Conservation (phyloP, 2,113 vertebrate genomes). For the Menura novaehollandiae region DNA sequence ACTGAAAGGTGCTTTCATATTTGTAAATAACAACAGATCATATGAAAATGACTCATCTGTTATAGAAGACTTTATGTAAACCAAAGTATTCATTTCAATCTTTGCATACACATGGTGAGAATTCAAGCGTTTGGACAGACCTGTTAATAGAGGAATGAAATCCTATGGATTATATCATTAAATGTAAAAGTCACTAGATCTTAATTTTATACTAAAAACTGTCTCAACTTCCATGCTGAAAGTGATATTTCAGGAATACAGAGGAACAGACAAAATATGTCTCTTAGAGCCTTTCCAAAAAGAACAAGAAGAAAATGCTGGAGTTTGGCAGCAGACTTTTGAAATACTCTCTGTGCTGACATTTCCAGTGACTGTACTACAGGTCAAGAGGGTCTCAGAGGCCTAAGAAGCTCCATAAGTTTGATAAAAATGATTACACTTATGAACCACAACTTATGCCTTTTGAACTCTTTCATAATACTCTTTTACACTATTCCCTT, state of each 20-base stretch:
- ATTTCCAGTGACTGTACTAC: neutral
- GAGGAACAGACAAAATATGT: neutral
- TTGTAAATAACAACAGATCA: slow-evolving; percentile 14
- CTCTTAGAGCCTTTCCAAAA: neutral
- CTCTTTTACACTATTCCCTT: neutral
- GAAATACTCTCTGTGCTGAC: neutral
- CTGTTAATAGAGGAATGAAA: neutral
- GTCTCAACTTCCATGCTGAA: neutral
- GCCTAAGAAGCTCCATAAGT: neutral
- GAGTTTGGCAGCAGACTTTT: neutral
- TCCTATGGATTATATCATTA: neutral
- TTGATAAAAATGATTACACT: neutral
- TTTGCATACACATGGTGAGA: neutral
- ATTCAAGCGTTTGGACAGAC: neutral
- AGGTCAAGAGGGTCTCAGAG: neutral
- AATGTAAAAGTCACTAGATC: neutral
- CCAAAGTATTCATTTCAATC: slow-evolving; percentile 5
- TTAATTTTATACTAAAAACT: neutral
- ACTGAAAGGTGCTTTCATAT: slow-evolving; percentile 51
- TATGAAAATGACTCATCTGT: neutral
- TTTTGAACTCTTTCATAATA: neutral
- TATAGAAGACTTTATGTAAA: neutral
- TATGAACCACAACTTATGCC: neutral
- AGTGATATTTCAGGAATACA: neutral
- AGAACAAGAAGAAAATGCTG: neutral